A percentile compares a stretch with the other conserved stretches of the same genome.
Conservation (phyloP, 2,797 vertebrate species). For the Vipera ursinii region DNA sequence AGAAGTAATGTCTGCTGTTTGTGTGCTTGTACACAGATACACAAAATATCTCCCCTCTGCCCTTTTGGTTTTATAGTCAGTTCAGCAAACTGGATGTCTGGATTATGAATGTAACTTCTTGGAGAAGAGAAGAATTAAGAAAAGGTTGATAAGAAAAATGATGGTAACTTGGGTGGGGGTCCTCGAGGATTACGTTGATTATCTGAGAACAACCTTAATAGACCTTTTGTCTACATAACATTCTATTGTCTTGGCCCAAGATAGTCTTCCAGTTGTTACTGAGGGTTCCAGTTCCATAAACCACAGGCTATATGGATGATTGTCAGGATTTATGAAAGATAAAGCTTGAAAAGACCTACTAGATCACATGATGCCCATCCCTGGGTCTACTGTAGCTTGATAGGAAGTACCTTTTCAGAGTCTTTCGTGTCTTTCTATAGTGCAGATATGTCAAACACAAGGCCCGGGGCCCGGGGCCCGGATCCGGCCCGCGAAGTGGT, state of each 20-base stretch:
- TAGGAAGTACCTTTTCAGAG: neutral
- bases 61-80: conserved; percentile 58
- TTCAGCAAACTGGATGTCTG: conserved; percentile 56
- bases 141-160: conserved; percentile 19
- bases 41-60: conserved; percentile 59
- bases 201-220: neutral
- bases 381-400: no score
- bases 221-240: neutral
- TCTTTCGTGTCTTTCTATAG: neutral
- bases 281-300: neutral
- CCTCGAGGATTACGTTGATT: neutral
- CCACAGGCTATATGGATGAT: neutral
- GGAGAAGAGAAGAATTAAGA: conserved; percentile 5
- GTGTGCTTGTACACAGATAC: conserved; percentile 44
- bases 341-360: neutral
- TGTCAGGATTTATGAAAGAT: neutral
- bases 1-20: conserved; percentile 78
- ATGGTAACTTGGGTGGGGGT: neutral
- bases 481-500: no score
- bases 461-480: no score
- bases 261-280: neutral
- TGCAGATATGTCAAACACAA: no score
- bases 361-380: neutral
- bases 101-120: conserved; percentile 28
- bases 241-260: neutral